Conservation (phyloP, 2,888 invertebrate genomes). For the Brachyopa scutellaris region DNA sequence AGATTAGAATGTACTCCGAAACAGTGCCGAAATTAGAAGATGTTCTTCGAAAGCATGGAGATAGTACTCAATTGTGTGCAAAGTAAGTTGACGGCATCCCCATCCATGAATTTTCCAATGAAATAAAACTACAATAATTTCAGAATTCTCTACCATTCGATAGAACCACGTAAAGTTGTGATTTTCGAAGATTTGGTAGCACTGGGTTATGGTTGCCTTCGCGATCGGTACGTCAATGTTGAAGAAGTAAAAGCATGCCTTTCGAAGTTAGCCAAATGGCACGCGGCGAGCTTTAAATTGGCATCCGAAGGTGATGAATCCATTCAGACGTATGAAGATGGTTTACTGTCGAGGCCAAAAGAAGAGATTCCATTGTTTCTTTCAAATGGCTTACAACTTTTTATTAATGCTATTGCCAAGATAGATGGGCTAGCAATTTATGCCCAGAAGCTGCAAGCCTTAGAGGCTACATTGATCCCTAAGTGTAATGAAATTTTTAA, state of each 20-base stretch:
- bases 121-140: background rate
- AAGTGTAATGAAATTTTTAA: constrained; percentile 40
- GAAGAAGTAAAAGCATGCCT: constrained; percentile 56
- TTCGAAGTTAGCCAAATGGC: constrained; percentile 71
- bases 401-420: background rate
- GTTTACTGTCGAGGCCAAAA: constrained; percentile 20
- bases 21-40: constrained; percentile 70
- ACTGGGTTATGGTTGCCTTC: constrained; percentile 56
- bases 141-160: constrained; percentile 42
- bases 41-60: constrained; percentile 62
- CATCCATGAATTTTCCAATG: too few species aligned
- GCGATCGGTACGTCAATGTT: constrained; percentile 38
- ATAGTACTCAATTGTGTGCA: constrained; percentile 56
- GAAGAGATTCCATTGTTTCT: constrained; percentile 1
- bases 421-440: constrained; percentile 23
- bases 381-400: background rate
- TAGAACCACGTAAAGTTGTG: constrained; percentile 42
- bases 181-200: constrained; percentile 66
- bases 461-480: constrained; percentile 9
- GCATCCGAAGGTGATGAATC: constrained; percentile 29
- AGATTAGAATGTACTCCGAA: constrained; percentile 67
- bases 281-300: constrained; percentile 70
- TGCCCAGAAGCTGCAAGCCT: background rate
- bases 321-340: background rate
- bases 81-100: constrained; percentile 67